Evolutionary conservation across 37 sponge, comb jelly and placozoan species (phyloP).

Genomic region (Ianthella basta): DNA sequence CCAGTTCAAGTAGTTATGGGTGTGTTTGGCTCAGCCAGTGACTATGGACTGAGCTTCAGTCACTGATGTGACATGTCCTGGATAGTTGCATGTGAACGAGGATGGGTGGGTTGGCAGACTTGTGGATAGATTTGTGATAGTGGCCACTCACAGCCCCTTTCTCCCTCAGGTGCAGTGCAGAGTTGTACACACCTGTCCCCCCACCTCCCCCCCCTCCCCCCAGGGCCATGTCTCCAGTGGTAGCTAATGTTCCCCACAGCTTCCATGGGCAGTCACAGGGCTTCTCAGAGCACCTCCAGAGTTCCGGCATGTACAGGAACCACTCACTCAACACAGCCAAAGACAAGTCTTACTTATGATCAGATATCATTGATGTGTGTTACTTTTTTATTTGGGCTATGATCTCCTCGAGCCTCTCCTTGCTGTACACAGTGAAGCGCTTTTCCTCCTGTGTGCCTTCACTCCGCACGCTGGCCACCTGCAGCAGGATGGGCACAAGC

Average conservation of each 20-base stretch:
- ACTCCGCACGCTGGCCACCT: constrained; percentile 40
- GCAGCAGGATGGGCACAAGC: not conserved
- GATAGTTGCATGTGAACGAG: too few relatives aligned
- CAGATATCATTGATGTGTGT: not conserved
- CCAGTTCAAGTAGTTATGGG: constrained; percentile 53
- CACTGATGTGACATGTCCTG: too few relatives aligned
- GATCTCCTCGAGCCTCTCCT: constrained; percentile 71
- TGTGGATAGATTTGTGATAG: too few relatives aligned
- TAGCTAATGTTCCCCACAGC: constrained; percentile 34
- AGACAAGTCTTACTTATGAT: constrained; percentile 61
- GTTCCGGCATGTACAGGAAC: constrained; percentile 82
- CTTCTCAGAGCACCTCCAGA: constrained; percentile 56
- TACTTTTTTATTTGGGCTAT: constrained; percentile 61
- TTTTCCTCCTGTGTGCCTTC: constrained; percentile 48
- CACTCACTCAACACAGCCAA: constrained; percentile 75
- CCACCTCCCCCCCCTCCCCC: not conserved
- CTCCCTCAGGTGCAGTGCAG: too few relatives aligned
- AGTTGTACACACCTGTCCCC: too few relatives aligned
- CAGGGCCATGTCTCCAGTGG: constrained; percentile 37
- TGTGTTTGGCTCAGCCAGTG: too few relatives aligned
- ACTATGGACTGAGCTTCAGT: too few relatives aligned
- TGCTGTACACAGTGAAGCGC: constrained; percentile 63
- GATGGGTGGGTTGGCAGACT: too few relatives aligned
- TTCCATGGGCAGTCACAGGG: constrained; percentile 53
- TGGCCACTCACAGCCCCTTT: too few relatives aligned